phyloP scores from a whole-genome alignment of 1,140 invertebrate genomes.

The Portunus trituberculatus region DNA sequence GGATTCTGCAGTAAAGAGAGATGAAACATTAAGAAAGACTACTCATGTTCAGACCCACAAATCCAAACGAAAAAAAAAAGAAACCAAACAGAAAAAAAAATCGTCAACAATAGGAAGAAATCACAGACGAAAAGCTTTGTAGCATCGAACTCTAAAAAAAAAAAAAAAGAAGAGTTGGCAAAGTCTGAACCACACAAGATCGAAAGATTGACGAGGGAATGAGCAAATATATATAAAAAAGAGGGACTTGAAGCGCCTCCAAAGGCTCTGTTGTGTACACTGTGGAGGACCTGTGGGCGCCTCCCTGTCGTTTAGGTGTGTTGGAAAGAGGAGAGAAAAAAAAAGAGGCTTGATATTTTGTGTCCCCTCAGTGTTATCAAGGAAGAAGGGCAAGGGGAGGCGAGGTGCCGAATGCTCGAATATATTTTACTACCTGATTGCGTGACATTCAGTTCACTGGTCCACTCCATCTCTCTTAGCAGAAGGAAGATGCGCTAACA shows the following conservation, averaged over 20 bases:
- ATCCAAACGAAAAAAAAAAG: not conserved
- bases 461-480: not conserved
- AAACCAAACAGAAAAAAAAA: not conserved
- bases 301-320: not conserved
- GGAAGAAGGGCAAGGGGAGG: not conserved
- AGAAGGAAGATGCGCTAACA: not conserved
- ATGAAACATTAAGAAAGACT: too few species aligned
- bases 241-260: not conserved
- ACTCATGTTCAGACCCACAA: too few species aligned
- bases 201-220: constrained; percentile 1
- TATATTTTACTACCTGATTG: not conserved
- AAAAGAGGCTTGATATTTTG: constrained; percentile 42
- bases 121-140: not conserved
- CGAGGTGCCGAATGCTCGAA: not conserved
- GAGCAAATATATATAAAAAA: constrained; percentile 7
- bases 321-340: not conserved
- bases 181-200: constrained; percentile 1
- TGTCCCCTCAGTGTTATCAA: constrained; percentile 51
- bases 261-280: not conserved
- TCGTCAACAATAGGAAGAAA: not conserved
- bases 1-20: too few species aligned
- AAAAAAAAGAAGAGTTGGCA: not conserved
- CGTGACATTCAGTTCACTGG: not conserved
- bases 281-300: not conserved
- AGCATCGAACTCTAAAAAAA: not conserved